Percentiles rank a stretch among this genome's conserved stretches.
Evolutionary conservation across 2,888 invertebrate genomes (phyloP).

Genomic region (Mantis religiosa): DNA sequence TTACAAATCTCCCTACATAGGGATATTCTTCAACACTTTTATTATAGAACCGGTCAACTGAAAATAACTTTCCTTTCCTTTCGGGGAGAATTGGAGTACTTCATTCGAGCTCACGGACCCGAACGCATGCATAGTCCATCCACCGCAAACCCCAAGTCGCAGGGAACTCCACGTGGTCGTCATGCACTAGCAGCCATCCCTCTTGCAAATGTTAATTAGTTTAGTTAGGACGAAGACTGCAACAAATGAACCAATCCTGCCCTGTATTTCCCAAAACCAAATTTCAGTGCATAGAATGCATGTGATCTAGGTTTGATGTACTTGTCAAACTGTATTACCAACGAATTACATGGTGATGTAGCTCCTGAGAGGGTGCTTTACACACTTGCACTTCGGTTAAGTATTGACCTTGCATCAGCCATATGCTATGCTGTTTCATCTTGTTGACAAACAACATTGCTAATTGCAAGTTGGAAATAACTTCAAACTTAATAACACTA

Average conservation of each 20-base stretch:
- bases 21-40: neutral
- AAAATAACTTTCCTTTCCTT: neutral
- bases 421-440: too few species aligned
- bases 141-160: neutral
- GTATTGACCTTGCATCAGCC: too few species aligned
- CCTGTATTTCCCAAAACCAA: neutral
- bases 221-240: constrained; percentile 4
- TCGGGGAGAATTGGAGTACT: too few species aligned
- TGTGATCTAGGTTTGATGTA: neutral
- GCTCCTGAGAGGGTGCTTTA: too few species aligned
- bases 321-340: too few species aligned
- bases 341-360: too few species aligned
- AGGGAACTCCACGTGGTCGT: neutral
- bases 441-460: too few species aligned
- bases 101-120: too few species aligned
- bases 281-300: neutral
- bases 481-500: too few species aligned
- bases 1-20: neutral
- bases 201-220: constrained; percentile 6
- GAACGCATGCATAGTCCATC: too few species aligned
- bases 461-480: too few species aligned
- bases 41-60: neutral
- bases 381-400: too few species aligned
- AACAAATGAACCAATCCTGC: constrained; percentile 5
- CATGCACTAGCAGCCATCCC: neutral